Evolutionary conservation across 1,140 invertebrate species (phyloP).

Genomic region (Tetragnatha versicolor): DNA sequence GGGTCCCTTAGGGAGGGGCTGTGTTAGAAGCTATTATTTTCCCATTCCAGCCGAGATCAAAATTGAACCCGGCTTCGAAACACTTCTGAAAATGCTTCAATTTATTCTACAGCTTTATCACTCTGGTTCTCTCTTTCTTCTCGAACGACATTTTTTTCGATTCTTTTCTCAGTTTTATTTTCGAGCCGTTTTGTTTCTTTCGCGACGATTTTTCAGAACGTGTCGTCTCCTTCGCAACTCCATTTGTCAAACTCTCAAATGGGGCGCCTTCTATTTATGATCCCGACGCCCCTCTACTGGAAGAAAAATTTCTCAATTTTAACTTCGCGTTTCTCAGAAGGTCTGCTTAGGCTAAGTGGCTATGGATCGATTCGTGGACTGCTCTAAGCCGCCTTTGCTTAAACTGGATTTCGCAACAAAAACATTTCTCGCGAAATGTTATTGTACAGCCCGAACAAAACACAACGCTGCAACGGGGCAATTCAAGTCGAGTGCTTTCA

Average conservation of each 20-base stretch:
- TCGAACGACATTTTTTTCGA: background rate
- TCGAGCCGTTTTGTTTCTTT: slow-evolving; percentile 22
- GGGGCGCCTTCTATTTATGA: slow-evolving; percentile 15
- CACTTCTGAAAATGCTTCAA: slow-evolving; percentile 40
- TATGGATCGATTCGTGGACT: slow-evolving; percentile 1
- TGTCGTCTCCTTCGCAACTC: slow-evolving; percentile 5
- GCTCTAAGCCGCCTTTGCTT: too few relatives aligned
- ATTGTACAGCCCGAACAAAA: too few relatives aligned
- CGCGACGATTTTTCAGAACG: slow-evolving; percentile 25
- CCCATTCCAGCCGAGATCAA: slow-evolving; percentile 35
- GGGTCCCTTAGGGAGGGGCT: background rate
- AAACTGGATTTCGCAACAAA: too few relatives aligned
- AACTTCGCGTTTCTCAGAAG: slow-evolving; percentile 22
- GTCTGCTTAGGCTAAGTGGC: background rate
- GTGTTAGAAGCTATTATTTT: slow-evolving; percentile 35
- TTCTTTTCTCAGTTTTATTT: slow-evolving; percentile 13
- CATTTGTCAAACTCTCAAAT: slow-evolving; percentile 22
- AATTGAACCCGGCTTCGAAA: slow-evolving; percentile 38
- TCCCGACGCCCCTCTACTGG: background rate
- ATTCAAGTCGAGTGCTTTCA: too few relatives aligned
- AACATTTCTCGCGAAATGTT: too few relatives aligned
- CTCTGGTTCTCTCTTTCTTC: background rate
- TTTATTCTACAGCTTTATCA: slow-evolving; percentile 35
- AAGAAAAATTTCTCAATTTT: slow-evolving; percentile 35
- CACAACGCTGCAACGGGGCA: too few relatives aligned